Evolutionary conservation across 2,113 vertebrate genomes (phyloP).

Genomic region (Maccullochella peelii): DNA sequence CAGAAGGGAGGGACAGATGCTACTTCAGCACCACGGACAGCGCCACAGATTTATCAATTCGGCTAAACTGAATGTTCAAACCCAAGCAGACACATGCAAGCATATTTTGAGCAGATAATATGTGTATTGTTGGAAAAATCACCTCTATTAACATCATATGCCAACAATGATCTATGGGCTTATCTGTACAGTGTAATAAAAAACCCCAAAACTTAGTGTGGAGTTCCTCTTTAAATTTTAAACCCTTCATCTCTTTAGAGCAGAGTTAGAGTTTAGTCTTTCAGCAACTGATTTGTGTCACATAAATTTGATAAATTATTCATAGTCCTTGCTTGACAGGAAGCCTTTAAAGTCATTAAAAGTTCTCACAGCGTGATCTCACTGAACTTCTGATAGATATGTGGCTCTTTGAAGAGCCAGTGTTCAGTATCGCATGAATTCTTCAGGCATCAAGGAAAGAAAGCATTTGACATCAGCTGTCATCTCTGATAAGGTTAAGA

Average conservation of each 20-base stretch:
- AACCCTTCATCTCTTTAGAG: not conserved
- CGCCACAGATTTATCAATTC: no score
- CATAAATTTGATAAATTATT: constrained; percentile 30
- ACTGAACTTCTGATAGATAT: not conserved
- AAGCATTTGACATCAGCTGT: not conserved
- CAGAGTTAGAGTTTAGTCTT: not conserved
- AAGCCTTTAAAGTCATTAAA: not conserved
- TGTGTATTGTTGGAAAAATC: no score
- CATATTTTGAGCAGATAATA: no score
- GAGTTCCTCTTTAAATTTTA: not conserved
- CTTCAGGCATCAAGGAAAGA: not conserved
- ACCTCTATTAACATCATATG: not conserved
- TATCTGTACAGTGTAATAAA: not conserved
- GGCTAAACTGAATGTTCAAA: no score
- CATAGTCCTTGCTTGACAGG: not conserved
- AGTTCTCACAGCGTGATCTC: not conserved
- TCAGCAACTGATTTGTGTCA: not conserved
- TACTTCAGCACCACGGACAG: no score
- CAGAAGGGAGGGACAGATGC: no score
- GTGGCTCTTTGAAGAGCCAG: constrained; percentile 14
- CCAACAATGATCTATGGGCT: not conserved
- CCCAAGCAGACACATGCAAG: no score
- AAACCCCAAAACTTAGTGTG: not conserved
- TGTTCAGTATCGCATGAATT: not conserved
- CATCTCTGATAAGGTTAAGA: not conserved